phyloP scores from a whole-genome alignment of 2,797 vertebrate species.

The Coendou prehensilis region DNA sequence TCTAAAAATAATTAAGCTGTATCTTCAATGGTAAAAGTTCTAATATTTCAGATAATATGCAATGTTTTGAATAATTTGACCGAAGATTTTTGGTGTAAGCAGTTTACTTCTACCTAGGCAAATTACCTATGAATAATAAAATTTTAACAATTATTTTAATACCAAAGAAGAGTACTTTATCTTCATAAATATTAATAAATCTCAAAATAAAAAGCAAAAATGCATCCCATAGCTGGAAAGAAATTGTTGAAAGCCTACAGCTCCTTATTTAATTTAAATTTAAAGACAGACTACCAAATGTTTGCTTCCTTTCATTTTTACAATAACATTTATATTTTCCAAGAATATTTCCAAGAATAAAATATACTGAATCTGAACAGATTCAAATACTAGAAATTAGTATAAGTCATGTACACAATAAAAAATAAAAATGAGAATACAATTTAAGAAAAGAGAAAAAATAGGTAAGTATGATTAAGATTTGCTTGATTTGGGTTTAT shows the following conservation, averaged over 20 bases:
- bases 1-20: slow-evolving; percentile 33
- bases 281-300: slow-evolving; percentile 8
- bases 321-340: slow-evolving; percentile 31
- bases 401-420: neutral
- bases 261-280: neutral
- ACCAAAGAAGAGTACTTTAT: neutral
- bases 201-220: neutral
- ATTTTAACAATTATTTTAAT: slow-evolving; percentile 47
- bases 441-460: neutral
- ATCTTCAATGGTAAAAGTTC: neutral
- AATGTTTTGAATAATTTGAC: neutral
- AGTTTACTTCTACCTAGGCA: neutral
- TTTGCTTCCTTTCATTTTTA: slow-evolving; percentile 3
- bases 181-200: slow-evolving; percentile 35
- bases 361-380: slow-evolving; percentile 9
- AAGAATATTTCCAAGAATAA: neutral
- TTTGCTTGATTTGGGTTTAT: neutral
- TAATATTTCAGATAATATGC: slow-evolving; percentile 19
- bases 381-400: slow-evolving; percentile 48
- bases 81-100: slow-evolving; percentile 1
- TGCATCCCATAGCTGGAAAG: neutral
- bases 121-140: slow-evolving; percentile 34
- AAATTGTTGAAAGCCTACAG: neutral
- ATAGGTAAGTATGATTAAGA: slow-evolving; percentile 25
- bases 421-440: neutral